Percentiles rank a stretch among this genome's conserved stretches.
Conservation (phyloP, 2,113 vertebrate species). For the Menura novaehollandiae region DNA sequence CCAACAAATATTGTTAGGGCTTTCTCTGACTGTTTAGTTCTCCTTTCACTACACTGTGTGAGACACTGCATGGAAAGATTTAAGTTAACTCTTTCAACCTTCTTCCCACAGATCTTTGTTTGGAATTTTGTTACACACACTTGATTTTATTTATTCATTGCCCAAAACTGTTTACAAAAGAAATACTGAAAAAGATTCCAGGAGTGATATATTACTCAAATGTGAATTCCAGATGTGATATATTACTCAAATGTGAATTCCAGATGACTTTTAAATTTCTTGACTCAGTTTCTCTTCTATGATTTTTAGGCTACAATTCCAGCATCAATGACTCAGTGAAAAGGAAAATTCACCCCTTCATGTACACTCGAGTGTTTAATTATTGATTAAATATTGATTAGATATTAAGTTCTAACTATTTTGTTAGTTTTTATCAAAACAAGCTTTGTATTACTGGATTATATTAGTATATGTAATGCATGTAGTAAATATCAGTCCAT, state of each 20-base stretch:
- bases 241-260: background rate
- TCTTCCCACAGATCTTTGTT: background rate
- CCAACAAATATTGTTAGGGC: background rate
- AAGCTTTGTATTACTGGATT: background rate
- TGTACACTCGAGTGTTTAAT: background rate
- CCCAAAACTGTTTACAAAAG: background rate
- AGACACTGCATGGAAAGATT: background rate
- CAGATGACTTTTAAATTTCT: background rate
- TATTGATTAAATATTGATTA: background rate
- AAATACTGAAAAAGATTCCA: background rate
- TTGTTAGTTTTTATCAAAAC: background rate
- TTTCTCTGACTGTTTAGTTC: background rate
- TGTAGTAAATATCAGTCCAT: background rate
- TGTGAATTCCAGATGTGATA: background rate
- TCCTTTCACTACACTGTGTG: background rate
- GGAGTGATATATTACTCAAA: background rate
- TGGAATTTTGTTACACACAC: background rate
- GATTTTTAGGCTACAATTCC: background rate
- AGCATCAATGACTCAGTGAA: background rate
- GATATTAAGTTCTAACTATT: background rate
- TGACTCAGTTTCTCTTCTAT: background rate
- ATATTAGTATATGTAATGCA: background rate
- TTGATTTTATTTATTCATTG: background rate
- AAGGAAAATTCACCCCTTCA: background rate
- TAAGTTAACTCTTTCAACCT: background rate